Percentiles rank a stretch among this genome's conserved stretches.
Conservation (phyloP, 2,113 vertebrate species). For the Oryzias curvinotus region DNA sequence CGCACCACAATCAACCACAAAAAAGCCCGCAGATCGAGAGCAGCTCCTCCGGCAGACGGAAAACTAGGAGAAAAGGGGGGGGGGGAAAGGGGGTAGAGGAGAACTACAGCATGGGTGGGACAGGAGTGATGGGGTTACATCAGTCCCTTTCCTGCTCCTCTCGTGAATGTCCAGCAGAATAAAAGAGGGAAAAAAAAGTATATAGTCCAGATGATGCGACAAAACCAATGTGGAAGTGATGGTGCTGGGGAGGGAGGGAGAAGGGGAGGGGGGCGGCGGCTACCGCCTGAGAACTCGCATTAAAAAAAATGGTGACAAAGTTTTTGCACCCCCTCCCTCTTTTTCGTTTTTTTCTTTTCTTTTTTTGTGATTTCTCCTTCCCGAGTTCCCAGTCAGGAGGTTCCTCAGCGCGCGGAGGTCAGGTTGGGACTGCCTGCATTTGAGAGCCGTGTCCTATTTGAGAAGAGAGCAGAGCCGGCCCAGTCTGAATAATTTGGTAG, state of each 20-base stretch:
- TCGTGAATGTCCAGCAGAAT: constrained; percentile 49
- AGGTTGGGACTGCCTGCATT: constrained; percentile 92
- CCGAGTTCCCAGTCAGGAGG: constrained; percentile 78
- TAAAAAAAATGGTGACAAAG: constrained; percentile 65
- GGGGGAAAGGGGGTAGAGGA: not conserved
- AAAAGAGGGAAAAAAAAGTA: constrained; percentile 36
- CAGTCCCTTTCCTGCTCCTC: constrained; percentile 48
- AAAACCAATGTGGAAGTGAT: constrained; percentile 45
- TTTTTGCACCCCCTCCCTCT: constrained; percentile 55
- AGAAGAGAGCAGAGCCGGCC: constrained; percentile 94
- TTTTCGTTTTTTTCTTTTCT: constrained; percentile 38
- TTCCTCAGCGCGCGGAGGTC: constrained; percentile 90
- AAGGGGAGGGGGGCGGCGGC: constrained; percentile 20
- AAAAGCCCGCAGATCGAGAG: constrained; percentile 36
- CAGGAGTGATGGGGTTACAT: constrained; percentile 29
- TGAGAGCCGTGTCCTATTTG: constrained; percentile 94
- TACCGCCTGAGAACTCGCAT: constrained; percentile 45
- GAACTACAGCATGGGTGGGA: constrained; percentile 61
- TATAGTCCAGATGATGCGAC: constrained; percentile 80
- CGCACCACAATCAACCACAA: constrained; percentile 23
- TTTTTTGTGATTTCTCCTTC: constrained; percentile 39
- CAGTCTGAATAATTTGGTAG: constrained; percentile 99
- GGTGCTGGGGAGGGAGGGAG: constrained; percentile 24
- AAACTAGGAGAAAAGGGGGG: constrained; percentile 44
- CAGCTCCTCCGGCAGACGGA: constrained; percentile 51